Conservation (phyloP, 2,797 vertebrate species). For the Cirrhinus mrigala region DNA sequence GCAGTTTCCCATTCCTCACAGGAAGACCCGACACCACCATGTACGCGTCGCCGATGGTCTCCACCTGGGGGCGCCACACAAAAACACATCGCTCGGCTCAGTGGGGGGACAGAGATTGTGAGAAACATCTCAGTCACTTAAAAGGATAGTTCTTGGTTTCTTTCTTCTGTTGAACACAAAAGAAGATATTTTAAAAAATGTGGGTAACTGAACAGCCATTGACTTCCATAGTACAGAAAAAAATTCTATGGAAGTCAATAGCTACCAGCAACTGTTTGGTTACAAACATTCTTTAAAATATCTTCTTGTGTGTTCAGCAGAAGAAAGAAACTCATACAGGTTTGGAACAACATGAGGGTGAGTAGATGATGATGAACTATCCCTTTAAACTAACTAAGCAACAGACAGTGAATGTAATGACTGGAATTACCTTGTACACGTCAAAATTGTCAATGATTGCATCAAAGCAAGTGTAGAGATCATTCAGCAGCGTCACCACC, state of each 20-base stretch:
- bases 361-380: not conserved
- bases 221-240: not conserved
- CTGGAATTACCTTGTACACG: conserved; percentile 84
- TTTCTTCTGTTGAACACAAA: not conserved
- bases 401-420: not conserved
- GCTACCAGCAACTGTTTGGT: not conserved
- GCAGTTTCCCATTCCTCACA: conserved; percentile 84
- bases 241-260: not conserved
- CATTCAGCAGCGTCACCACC: conserved; percentile 92
- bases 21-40: conserved; percentile 94
- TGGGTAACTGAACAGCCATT: not conserved
- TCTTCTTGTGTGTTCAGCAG: not conserved
- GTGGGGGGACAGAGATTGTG: not conserved
- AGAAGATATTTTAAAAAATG: not conserved
- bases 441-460: conserved; percentile 96
- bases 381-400: not conserved
- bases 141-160: not conserved
- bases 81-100: not conserved
- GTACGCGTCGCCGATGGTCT: conserved; percentile 91
- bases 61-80: conserved; percentile 77
- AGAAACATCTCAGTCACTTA: not conserved
- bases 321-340: not conserved
- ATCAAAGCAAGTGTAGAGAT: conserved; percentile 94
- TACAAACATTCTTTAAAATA: not conserved
- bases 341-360: not conserved